phyloP scores from a whole-genome alignment of 2,113 vertebrate species.

The Periophthalmodon schlosseri region DNA sequence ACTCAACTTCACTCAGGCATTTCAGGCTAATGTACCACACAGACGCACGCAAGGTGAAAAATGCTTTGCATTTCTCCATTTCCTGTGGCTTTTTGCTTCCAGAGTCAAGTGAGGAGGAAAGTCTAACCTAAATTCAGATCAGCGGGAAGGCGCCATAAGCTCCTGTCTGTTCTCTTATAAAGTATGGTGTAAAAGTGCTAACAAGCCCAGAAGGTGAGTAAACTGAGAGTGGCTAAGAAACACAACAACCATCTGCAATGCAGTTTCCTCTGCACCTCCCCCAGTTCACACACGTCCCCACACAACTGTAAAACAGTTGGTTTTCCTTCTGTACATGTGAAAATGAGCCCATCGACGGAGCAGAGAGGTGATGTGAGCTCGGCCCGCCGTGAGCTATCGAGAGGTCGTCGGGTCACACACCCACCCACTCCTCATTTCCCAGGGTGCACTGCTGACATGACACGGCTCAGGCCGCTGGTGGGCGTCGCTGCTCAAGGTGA shows the following conservation, averaged over 20 bases:
- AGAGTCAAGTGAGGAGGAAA: neutral
- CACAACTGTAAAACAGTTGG: slow-evolving; percentile 64
- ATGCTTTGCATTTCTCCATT: neutral
- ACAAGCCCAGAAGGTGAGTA: slow-evolving; percentile 68
- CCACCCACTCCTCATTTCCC: slow-evolving; percentile 74
- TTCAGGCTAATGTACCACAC: neutral
- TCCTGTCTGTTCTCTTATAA: slow-evolving; percentile 36
- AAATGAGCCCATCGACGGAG: slow-evolving; percentile 69
- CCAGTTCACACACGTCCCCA: slow-evolving; percentile 69
- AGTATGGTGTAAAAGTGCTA: slow-evolving; percentile 48
- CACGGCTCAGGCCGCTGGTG: slow-evolving; percentile 57
- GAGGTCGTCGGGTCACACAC: slow-evolving; percentile 67
- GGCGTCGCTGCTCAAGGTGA: slow-evolving; percentile 66
- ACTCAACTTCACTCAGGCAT: neutral
- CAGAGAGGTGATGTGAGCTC: slow-evolving; percentile 58
- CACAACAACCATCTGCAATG: slow-evolving; percentile 68
- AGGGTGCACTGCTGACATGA: slow-evolving; percentile 63
- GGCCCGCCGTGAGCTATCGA: slow-evolving; percentile 60
- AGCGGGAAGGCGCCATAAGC: slow-evolving; percentile 31
- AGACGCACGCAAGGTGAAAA: neutral
- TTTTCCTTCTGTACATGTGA: slow-evolving; percentile 68
- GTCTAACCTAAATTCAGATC: slow-evolving; percentile 6
- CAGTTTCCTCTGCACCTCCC: slow-evolving; percentile 70
- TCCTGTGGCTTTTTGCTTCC: neutral
- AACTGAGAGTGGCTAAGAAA: slow-evolving; percentile 63